Evolutionary conservation across 2,113 vertebrate species (phyloP).

Genomic region (Myrmecobius fasciatus): DNA sequence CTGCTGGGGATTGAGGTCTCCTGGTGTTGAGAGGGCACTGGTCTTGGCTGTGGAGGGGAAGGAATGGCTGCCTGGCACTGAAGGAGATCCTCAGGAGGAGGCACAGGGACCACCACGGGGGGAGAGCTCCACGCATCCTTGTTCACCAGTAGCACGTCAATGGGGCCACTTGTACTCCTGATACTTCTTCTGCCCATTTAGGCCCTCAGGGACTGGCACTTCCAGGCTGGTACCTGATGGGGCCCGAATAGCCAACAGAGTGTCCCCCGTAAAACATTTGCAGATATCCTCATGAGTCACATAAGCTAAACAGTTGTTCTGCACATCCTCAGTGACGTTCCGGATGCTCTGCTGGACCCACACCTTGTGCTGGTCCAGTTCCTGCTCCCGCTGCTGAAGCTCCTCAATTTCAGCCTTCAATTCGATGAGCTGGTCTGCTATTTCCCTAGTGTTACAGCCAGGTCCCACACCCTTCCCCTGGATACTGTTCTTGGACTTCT

Average conservation of each 20-base stretch:
- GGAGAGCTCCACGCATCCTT: conserved; percentile 95
- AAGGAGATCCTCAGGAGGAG: conserved; percentile 96
- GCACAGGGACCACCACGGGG: conserved; percentile 95
- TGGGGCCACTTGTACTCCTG: conserved; percentile 96
- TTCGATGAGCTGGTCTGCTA: conserved; percentile 97
- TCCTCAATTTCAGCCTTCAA: conserved; percentile 98
- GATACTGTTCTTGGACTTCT: conserved; percentile 99
- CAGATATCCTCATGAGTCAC: conserved; percentile 98
- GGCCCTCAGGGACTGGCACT: conserved; percentile 95
- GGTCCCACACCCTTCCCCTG: conserved; percentile 99
- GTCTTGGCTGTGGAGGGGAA: conserved; percentile 73
- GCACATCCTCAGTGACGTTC: conserved; percentile 96
- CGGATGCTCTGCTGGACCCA: conserved; percentile 99
- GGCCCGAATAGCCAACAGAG: conserved; percentile 95
- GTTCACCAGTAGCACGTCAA: conserved; percentile 97
- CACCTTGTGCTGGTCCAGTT: conserved; percentile 97
- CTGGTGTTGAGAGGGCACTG: conserved; percentile 73
- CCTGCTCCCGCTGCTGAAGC: conserved; percentile 92
- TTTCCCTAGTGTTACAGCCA: conserved; percentile 98
- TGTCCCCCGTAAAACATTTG: conserved; percentile 97
- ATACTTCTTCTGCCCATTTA: conserved; percentile 96
- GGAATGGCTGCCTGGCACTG: conserved; percentile 87
- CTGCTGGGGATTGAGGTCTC: conserved; percentile 83
- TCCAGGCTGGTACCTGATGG: conserved; percentile 95
- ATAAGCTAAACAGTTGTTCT: conserved; percentile 96